Evolutionary conservation across 1,140 invertebrate species (phyloP).

Genomic region (Ceratosolen solmsi): DNA sequence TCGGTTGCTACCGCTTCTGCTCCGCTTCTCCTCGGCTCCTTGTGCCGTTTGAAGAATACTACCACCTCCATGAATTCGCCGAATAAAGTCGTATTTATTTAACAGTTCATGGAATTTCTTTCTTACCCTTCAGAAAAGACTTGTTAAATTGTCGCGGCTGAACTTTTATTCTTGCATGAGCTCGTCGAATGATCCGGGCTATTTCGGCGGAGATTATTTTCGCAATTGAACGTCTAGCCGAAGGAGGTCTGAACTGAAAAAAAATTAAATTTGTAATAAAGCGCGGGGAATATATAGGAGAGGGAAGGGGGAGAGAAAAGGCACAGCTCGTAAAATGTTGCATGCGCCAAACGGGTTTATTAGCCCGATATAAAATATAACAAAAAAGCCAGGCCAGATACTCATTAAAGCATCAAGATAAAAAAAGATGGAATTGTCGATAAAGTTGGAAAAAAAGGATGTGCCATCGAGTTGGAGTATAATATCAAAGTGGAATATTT

Average conservation of each 20-base stretch:
- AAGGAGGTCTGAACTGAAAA: neutral
- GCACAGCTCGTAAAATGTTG: slow-evolving; percentile 4
- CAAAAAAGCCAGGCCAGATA: slow-evolving; percentile 5
- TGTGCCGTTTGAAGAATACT: neutral
- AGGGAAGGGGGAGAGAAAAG: no score
- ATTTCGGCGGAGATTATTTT: neutral
- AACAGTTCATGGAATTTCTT: slow-evolving; percentile 28
- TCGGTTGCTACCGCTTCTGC: neutral
- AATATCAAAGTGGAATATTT: slow-evolving; percentile 49
- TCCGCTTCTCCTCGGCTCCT: neutral
- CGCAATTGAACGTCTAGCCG: neutral
- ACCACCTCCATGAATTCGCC: slow-evolving; percentile 12
- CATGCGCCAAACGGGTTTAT: slow-evolving; percentile 31
- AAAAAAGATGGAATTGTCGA: slow-evolving; percentile 23
- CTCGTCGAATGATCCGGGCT: neutral
- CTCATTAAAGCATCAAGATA: slow-evolving; percentile 39
- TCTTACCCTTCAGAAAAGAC: neutral
- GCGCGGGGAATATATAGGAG: no score
- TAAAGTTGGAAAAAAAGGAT: neutral
- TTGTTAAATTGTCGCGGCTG: slow-evolving; percentile 33
- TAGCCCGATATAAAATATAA: slow-evolving; percentile 38
- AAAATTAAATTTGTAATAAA: slow-evolving; percentile 17
- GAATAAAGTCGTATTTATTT: slow-evolving; percentile 40
- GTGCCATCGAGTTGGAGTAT: neutral
- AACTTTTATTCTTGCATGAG: slow-evolving; percentile 30